These are phyloP conservation scores for Allolobophora icterica DNA, from an alignment of 2,888 invertebrate genomes.

Conservation along the genomic window DNA sequence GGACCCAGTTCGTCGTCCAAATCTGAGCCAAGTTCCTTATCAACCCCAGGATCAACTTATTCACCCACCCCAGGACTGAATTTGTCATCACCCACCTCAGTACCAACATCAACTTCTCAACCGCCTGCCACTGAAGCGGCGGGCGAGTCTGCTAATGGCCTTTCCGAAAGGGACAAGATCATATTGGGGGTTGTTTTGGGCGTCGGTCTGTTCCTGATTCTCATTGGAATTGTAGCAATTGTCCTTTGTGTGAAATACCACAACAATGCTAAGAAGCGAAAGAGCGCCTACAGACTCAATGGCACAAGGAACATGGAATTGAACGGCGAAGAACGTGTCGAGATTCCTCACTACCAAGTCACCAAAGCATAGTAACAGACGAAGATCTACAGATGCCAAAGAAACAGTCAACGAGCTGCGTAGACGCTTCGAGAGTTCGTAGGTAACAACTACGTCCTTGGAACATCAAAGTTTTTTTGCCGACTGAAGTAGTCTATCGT, in stretches of 20 bases:
- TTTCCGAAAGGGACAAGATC: constrained; percentile 31
- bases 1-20: background rate
- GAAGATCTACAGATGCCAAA: background rate
- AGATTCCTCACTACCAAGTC: background rate
- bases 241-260: background rate
- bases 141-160: background rate
- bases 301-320: background rate
- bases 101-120: background rate
- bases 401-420: background rate
- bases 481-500: background rate
- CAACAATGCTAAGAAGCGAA: background rate
- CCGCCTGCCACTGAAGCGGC: background rate
- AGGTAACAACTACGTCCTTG: background rate
- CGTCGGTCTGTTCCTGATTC: constrained; percentile 29
- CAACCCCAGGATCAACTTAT: background rate
- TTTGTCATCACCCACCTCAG: background rate
- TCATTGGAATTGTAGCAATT: background rate
- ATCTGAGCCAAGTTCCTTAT: background rate
- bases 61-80: background rate
- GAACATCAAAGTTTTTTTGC: background rate
- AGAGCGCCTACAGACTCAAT: background rate
- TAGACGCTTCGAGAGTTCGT: background rate
- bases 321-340: background rate
- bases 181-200: constrained; percentile 28
- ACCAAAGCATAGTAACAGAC: constrained; percentile 20